These are phyloP conservation scores for Protodeltote pygarga DNA, from an alignment of 2,888 invertebrate species.

Conservation along the genomic window DNA sequence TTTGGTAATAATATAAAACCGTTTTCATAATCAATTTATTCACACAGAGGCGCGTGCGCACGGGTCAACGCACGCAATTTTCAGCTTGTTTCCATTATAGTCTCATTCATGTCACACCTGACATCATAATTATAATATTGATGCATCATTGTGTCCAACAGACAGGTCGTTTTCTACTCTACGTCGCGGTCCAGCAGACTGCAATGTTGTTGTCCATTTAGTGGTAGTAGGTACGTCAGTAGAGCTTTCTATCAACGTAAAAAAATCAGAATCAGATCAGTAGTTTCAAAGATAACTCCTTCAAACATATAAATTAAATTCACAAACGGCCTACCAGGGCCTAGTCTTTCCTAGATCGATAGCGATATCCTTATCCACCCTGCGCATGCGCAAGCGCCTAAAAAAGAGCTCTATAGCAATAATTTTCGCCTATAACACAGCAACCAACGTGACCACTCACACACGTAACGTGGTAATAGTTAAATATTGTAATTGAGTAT, in stretches of 20 bases:
- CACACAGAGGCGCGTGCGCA: constrained; percentile 17
- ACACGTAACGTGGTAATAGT: constrained; percentile 17
- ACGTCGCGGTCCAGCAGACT: too few species aligned
- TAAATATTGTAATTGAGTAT: constrained; percentile 55
- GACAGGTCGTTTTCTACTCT: constrained; percentile 2
- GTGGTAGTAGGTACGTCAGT: too few species aligned
- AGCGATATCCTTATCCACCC: too few species aligned
- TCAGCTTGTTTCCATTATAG: constrained; percentile 44
- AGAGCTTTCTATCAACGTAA: too few species aligned
- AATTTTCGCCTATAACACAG: background rate
- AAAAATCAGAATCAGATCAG: too few species aligned
- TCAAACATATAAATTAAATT: too few species aligned
- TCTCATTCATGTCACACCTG: constrained; percentile 32
- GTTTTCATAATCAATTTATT: too few species aligned
- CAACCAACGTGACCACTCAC: background rate
- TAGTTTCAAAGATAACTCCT: too few species aligned
- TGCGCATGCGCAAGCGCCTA: background rate
- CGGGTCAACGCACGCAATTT: constrained; percentile 52
- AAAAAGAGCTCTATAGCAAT: background rate
- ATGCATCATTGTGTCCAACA: constrained; percentile 6
- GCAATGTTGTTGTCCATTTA: too few species aligned
- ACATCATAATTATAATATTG: constrained; percentile 28
- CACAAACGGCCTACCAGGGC: too few species aligned
- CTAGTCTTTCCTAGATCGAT: too few species aligned
- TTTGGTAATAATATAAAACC: too few species aligned